Evolutionary conservation across 2,113 vertebrate species (phyloP).

Genomic region (Lagenorhynchus albirostris): DNA sequence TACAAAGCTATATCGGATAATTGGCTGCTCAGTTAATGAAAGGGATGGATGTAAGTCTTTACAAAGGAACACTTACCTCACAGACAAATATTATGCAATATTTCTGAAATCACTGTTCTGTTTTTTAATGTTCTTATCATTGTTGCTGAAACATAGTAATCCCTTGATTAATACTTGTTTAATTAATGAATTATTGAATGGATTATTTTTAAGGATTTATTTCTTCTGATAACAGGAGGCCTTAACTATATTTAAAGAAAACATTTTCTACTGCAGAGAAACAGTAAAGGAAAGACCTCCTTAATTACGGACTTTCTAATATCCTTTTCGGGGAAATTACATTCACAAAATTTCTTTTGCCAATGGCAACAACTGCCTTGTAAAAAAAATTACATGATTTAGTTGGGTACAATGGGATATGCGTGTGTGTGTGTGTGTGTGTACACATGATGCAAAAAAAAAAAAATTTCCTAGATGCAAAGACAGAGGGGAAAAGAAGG

Average conservation of each 20-base stretch:
- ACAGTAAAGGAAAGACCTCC: background rate
- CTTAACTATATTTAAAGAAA: background rate
- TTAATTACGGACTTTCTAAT: background rate
- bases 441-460: background rate
- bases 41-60: background rate
- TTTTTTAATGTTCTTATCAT: background rate
- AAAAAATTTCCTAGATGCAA: background rate
- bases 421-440: background rate
- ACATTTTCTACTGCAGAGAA: background rate
- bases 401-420: background rate
- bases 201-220: background rate
- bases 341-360: slow-evolving; percentile 16
- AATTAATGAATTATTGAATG: background rate
- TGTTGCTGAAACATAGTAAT: background rate
- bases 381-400: background rate
- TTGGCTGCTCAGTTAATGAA: background rate
- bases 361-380: background rate
- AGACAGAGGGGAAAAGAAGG: background rate
- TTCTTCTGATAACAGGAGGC: background rate
- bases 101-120: background rate
- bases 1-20: background rate
- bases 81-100: background rate
- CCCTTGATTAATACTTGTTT: background rate
- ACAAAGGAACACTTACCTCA: background rate
- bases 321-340: background rate